phyloP scores from a whole-genome alignment of 2,113 vertebrate species.

The Collichthys lucidus region DNA sequence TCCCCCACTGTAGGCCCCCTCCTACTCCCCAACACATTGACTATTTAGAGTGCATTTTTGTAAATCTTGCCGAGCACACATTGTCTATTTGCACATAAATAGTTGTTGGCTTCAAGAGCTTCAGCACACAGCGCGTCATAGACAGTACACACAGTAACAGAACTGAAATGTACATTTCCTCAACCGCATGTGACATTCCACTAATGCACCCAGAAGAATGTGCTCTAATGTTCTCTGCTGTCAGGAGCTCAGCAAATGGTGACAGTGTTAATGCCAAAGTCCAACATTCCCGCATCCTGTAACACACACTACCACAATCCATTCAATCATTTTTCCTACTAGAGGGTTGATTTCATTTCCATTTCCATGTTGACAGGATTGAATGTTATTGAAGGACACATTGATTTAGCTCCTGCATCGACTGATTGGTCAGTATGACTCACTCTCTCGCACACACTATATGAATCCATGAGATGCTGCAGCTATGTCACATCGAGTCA shows the following conservation, averaged over 20 bases:
- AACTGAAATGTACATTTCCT: slow-evolving; percentile 1
- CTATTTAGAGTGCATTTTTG: not conserved
- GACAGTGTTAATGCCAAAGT: not conserved
- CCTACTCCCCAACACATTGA: too few species aligned
- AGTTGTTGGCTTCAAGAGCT: not conserved
- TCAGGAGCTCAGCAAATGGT: not conserved
- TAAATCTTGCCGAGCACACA: not conserved
- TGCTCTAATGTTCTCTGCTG: slow-evolving; percentile 15
- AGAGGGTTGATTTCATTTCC: slow-evolving; percentile 12
- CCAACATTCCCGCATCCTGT: not conserved
- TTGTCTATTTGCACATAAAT: slow-evolving; percentile 2
- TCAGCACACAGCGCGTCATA: too few species aligned
- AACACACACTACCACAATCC: not conserved
- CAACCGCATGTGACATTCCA: slow-evolving; percentile 28
- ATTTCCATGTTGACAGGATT: not conserved
- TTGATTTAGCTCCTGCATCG: not conserved
- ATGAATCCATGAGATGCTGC: not conserved
- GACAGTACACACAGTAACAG: not conserved
- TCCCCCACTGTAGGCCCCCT: too few species aligned
- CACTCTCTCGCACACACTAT: not conserved
- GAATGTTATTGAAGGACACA: slow-evolving; percentile 10
- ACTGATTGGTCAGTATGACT: not conserved
- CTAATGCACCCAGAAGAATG: not conserved
- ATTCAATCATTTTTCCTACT: slow-evolving; percentile 29
- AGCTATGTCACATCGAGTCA: too few species aligned